Base-by-base conservation (phyloP, 2,797 vertebrate genomes). In the Cryptoblepharus egeriae region DNA sequence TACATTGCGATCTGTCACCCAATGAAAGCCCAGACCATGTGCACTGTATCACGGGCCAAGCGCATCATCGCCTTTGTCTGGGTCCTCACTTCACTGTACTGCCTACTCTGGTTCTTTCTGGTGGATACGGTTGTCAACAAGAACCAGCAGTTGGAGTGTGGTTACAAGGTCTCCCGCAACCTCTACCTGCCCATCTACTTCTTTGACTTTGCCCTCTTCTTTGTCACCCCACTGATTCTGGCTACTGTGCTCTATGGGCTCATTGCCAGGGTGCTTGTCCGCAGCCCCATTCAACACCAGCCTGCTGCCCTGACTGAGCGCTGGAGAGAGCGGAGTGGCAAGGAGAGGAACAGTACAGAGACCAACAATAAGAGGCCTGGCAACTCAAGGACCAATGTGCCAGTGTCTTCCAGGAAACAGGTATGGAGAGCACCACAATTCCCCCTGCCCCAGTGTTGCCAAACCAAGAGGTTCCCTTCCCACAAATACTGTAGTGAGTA, bases 101-200 rank as follows among this genome's bases (percentile, higher is more conserved):
- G 97, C 92, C 95, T 95, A 93, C 89, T 97, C 69, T 97, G 97
- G 97, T 96, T 97, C 73, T 97, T 97, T 94, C 94, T 97, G 91
- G 96, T 97, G 79, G 97, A 97, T 87, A 96, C 97, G 85, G 95
- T 96, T 70, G 93, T 96, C 58, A 91, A 88, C 65, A 82, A 87
- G 28, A 92, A 93, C 9, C 93, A 92, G 49, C 93, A 94, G 2
- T 91, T 96, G 68, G 94, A 96, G 89, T 97, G 97, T 0, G 95
- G 96, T 79, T 97, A 97, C 94, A 95, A 91, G 52, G 97, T 97
- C 83, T 96, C 97, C 30, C 93, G 95, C 30, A 96, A 97, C 83
- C 96, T 97, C 84, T 97, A 97, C 90, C 94, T 98, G 86, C 96
- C 96, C 83, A 96, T 97, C 93, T 97, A 97, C 94, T 95, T 97